Conservation (phyloP, 2,797 vertebrate genomes). For the Lagodon rhomboides region DNA sequence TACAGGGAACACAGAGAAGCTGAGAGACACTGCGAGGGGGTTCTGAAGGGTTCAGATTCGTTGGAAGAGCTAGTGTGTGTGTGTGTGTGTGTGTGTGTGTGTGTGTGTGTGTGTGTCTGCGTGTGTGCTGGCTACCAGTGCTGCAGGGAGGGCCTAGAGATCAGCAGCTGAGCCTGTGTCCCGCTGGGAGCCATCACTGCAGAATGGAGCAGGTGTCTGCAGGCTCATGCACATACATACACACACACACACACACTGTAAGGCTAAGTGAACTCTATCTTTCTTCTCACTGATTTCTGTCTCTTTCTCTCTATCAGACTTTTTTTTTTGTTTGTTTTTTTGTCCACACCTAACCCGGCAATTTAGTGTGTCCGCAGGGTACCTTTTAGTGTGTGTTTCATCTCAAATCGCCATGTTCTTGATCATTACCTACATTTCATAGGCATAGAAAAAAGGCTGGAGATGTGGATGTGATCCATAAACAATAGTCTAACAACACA, state of each 20-base stretch:
- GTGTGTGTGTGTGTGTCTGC: slow-evolving; percentile 27
- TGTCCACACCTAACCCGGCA: slow-evolving; percentile 35
- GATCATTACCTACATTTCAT: slow-evolving; percentile 47
- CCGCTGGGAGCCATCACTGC: slow-evolving; percentile 83
- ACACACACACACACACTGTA: slow-evolving; percentile 45
- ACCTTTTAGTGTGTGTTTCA: slow-evolving; percentile 44
- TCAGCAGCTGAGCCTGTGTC: slow-evolving; percentile 86
- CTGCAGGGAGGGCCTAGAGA: slow-evolving; percentile 84
- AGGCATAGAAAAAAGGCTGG: slow-evolving; percentile 18
- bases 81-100: slow-evolving; percentile 32
- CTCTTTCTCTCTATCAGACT: slow-evolving; percentile 24
- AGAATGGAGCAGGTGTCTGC: slow-evolving; percentile 87
- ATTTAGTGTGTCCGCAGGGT: slow-evolving; percentile 31
- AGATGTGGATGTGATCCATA: slow-evolving; percentile 50
- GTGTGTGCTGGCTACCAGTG: slow-evolving; percentile 75
- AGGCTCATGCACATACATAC: slow-evolving; percentile 54
- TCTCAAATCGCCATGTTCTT: slow-evolving; percentile 43
- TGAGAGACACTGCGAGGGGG: slow-evolving; percentile 58
- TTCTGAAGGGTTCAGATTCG: slow-evolving; percentile 66
- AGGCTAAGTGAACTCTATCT: slow-evolving; percentile 63
- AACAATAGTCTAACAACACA: slow-evolving; percentile 37
- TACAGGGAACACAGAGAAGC: slow-evolving; percentile 64
- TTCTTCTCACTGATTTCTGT: slow-evolving; percentile 35
- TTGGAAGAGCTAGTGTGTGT: slow-evolving; percentile 40
- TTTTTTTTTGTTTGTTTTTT: slow-evolving; percentile 38